Percentiles rank a stretch among this genome's conserved stretches.
Evolutionary conservation across 2,113 vertebrate species (phyloP).

Genomic region (Jacana jacana): DNA sequence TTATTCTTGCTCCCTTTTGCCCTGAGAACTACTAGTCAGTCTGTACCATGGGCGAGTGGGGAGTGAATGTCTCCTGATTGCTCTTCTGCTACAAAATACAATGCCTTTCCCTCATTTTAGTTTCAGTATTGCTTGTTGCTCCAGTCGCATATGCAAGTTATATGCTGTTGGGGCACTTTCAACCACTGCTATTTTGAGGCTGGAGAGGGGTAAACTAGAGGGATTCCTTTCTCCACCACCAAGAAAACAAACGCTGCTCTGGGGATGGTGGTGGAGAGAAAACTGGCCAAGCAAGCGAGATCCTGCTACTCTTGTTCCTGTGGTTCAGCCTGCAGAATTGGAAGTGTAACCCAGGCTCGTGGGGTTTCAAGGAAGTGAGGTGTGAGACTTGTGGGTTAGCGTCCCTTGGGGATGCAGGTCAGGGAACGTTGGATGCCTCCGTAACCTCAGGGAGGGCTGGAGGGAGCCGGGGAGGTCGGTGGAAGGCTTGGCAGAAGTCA

Average conservation of each 20-base stretch:
- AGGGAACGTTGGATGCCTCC: neutral
- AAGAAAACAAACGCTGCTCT: neutral
- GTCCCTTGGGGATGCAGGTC: neutral
- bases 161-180: neutral
- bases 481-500: neutral
- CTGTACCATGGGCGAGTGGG: neutral
- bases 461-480: neutral
- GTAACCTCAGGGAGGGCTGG: neutral
- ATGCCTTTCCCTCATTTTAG: neutral
- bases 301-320: neutral
- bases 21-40: neutral
- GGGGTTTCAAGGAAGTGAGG: neutral
- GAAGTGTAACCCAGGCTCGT: fast-evolving
- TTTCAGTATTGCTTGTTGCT: neutral
- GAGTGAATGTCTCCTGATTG: fast-evolving
- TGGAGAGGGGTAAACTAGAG: neutral
- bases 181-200: neutral
- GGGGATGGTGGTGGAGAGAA: neutral
- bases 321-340: neutral
- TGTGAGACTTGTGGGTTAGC: neutral
- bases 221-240: neutral
- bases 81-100: neutral
- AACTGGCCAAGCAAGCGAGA: neutral
- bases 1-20: neutral
- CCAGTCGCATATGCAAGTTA: neutral